Percentiles rank a stretch among this genome's conserved stretches.
Evolutionary conservation across 2,888 invertebrate species (phyloP).

Genomic region (Cataglyphis livida): DNA sequence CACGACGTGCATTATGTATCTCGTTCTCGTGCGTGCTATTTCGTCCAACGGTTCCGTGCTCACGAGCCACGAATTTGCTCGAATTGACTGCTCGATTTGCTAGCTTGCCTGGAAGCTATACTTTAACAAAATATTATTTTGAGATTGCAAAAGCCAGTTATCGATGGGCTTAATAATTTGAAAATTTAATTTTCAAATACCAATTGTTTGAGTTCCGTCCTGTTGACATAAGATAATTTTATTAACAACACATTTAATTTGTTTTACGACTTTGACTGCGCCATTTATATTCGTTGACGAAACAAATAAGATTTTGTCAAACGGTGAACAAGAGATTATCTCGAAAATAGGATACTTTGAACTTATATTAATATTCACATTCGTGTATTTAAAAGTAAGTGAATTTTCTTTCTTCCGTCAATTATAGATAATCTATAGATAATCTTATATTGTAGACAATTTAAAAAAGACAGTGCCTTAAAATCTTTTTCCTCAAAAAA

Average conservation of each 20-base stretch:
- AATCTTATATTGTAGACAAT: background rate
- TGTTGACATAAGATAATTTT: background rate
- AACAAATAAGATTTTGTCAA: background rate
- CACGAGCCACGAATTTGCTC: background rate
- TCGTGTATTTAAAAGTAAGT: background rate
- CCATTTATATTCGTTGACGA: background rate
- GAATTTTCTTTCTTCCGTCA: background rate
- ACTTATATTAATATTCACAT: background rate
- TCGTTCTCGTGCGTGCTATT: conserved; percentile 7
- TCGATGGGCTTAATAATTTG: background rate
- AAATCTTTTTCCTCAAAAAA: background rate
- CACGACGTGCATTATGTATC: conserved; percentile 12
- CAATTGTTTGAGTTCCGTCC: background rate
- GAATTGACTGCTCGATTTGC: background rate
- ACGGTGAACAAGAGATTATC: background rate
- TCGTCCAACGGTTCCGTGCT: background rate
- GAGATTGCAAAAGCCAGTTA: background rate
- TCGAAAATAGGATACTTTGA: background rate
- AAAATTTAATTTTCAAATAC: background rate
- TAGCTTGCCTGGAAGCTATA: background rate
- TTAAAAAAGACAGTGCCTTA: background rate
- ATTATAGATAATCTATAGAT: background rate
- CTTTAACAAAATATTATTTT: conserved; percentile 16
- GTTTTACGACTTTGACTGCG: background rate
- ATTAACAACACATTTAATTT: background rate